phyloP scores from a whole-genome alignment of 2,888 invertebrate genomes.

The Cephonodes hylas region DNA sequence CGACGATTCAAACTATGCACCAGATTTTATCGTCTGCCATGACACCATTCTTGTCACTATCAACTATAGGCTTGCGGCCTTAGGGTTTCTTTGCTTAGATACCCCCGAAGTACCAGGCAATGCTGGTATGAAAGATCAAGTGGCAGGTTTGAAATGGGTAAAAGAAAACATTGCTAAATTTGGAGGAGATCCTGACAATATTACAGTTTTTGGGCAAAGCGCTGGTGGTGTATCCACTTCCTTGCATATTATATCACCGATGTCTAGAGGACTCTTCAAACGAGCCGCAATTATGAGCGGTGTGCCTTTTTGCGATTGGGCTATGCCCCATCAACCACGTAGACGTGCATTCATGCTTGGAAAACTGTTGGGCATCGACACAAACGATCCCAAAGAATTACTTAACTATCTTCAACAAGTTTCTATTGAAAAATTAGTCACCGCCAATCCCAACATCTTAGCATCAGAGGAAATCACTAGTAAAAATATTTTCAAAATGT shows the following conservation, averaged over 20 bases:
- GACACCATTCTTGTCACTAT: slow-evolving; percentile 48
- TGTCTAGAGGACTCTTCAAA: slow-evolving; percentile 47
- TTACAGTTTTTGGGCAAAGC: slow-evolving; percentile 51
- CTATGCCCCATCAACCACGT: slow-evolving; percentile 34
- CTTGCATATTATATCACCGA: slow-evolving; percentile 43
- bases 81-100: slow-evolving; percentile 46
- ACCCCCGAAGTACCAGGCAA: slow-evolving; percentile 48
- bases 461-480: slow-evolving; percentile 34
- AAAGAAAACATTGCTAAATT: slow-evolving; percentile 41
- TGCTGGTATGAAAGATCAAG: slow-evolving; percentile 50
- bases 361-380: slow-evolving; percentile 43
- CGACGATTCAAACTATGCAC: slow-evolving; percentile 40
- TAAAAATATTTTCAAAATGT: slow-evolving; percentile 35
- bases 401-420: slow-evolving; percentile 46
- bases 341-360: slow-evolving; percentile 46
- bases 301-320: slow-evolving; percentile 43
- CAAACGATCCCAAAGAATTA: slow-evolving; percentile 40
- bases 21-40: slow-evolving; percentile 46
- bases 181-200: slow-evolving; percentile 46
- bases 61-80: slow-evolving; percentile 46
- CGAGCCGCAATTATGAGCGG: slow-evolving; percentile 48
- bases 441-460: slow-evolving; percentile 33
- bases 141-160: slow-evolving; percentile 45
- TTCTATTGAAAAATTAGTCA: slow-evolving; percentile 37
- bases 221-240: slow-evolving; percentile 41